A percentile compares a stretch with the other conserved stretches of the same genome.
Conservation (phyloP, 2,113 vertebrate species). For the Panurus biarmicus region DNA sequence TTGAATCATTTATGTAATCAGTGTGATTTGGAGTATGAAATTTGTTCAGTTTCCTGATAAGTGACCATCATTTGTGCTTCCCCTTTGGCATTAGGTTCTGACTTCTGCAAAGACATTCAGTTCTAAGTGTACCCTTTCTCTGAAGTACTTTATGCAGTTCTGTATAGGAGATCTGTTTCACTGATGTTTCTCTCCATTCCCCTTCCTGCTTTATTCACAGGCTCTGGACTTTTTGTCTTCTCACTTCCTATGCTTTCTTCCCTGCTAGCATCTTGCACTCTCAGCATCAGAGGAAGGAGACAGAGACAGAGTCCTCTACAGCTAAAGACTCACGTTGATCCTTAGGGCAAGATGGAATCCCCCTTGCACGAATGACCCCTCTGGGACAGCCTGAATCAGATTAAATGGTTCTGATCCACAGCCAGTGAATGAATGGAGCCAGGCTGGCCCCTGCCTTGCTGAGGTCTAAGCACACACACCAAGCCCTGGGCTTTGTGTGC, state of each 20-base stretch:
- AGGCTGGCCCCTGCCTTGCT: not conserved
- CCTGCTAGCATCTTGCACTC: not conserved
- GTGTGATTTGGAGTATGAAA: not conserved
- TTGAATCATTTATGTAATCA: not conserved
- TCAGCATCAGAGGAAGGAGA: not conserved
- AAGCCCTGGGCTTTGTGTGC: not conserved
- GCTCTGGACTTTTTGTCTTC: not conserved
- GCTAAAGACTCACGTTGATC: not conserved
- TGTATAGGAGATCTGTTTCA: not conserved
- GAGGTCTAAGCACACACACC: not conserved
- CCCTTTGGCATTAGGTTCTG: not conserved
- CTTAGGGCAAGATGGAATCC: not conserved
- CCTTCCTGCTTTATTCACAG: not conserved
- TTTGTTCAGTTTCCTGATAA: not conserved
- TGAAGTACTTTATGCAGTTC: not conserved
- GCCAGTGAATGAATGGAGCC: not conserved
- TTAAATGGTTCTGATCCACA: not conserved
- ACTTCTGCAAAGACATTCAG: not conserved
- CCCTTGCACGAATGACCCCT: not conserved
- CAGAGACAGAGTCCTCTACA: not conserved
- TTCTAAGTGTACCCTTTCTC: not conserved
- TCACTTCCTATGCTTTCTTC: not conserved
- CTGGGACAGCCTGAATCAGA: not conserved
- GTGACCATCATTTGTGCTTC: not conserved
- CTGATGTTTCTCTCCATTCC: not conserved